Conservation (phyloP, 1,140 invertebrate species). For the Cyclina sinensis region DNA sequence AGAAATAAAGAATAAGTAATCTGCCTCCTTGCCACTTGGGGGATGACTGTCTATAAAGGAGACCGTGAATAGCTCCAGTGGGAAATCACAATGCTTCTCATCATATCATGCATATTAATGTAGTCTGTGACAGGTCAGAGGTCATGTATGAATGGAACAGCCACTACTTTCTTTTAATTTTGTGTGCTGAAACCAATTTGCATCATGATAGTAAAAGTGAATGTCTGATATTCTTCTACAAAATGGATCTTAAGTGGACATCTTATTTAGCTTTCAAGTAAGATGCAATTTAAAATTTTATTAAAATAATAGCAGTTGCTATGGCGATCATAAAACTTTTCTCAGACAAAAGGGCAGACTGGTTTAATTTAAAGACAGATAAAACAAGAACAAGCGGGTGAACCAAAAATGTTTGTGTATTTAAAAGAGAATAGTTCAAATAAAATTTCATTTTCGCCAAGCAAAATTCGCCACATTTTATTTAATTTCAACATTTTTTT, state of each 20-base stretch:
- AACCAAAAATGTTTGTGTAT: not conserved
- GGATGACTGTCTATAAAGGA: slow-evolving; percentile 36
- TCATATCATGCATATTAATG: slow-evolving; percentile 61
- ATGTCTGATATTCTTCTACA: not conserved
- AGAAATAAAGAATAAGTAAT: slow-evolving; percentile 63
- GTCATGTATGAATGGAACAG: not conserved
- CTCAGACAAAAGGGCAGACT: not conserved
- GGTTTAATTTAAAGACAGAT: not conserved
- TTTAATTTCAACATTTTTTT: slow-evolving; percentile 46
- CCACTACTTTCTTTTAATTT: not conserved
- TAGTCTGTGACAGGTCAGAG: slow-evolving; percentile 54
- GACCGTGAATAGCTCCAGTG: slow-evolving; percentile 51
- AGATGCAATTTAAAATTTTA: slow-evolving; percentile 7
- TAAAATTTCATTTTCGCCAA: slow-evolving; percentile 10
- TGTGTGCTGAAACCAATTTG: too few relatives aligned
- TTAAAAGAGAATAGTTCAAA: slow-evolving; percentile 1
- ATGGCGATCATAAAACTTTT: slow-evolving; percentile 15
- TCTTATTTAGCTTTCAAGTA: not conserved
- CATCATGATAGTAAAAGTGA: too few relatives aligned
- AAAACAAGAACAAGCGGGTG: not conserved
- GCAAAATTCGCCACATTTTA: slow-evolving; percentile 15
- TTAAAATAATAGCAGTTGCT: slow-evolving; percentile 10
- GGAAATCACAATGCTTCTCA: slow-evolving; percentile 64
- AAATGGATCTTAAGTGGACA: not conserved
- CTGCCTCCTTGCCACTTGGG: slow-evolving; percentile 9